These are phyloP conservation scores for Buceros bicornis DNA, from an alignment of 2,797 vertebrate genomes.

Conservation along the genomic window DNA sequence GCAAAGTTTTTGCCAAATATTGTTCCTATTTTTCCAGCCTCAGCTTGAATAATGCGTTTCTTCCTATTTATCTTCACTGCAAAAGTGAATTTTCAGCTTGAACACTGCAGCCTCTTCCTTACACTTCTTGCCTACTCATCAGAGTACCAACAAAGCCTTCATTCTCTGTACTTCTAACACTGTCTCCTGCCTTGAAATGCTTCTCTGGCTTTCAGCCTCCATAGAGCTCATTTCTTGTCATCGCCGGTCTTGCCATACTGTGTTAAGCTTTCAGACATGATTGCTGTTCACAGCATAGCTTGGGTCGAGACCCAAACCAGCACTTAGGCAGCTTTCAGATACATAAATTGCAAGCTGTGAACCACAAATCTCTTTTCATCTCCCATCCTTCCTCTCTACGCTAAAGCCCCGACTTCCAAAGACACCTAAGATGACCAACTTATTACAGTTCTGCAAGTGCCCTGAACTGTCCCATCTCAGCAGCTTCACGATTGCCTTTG, in stretches of 20 bases:
- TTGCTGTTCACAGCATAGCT: constrained; percentile 12
- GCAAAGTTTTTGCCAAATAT: neutral
- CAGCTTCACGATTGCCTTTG: neutral
- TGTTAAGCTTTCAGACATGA: neutral
- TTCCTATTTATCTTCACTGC: neutral
- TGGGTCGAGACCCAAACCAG: constrained; percentile 23
- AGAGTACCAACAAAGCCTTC: neutral
- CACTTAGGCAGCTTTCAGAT: constrained; percentile 13
- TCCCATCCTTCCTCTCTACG: neutral
- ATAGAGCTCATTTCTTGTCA: neutral
- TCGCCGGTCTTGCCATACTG: neutral
- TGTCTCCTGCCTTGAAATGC: neutral
- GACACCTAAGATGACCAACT: neutral
- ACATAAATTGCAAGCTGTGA: neutral
- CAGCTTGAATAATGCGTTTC: neutral
- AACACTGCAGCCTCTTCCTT: neutral
- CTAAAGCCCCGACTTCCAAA: neutral
- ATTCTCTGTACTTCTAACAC: neutral
- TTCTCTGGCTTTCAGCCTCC: neutral
- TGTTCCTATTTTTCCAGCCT: neutral
- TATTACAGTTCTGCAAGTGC: neutral
- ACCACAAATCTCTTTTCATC: neutral
- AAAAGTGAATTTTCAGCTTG: neutral
- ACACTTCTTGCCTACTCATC: neutral
- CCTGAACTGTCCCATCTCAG: neutral